Base-by-base conservation (phyloP, 1,140 invertebrate species). In the Goniozus legneri region DNA sequence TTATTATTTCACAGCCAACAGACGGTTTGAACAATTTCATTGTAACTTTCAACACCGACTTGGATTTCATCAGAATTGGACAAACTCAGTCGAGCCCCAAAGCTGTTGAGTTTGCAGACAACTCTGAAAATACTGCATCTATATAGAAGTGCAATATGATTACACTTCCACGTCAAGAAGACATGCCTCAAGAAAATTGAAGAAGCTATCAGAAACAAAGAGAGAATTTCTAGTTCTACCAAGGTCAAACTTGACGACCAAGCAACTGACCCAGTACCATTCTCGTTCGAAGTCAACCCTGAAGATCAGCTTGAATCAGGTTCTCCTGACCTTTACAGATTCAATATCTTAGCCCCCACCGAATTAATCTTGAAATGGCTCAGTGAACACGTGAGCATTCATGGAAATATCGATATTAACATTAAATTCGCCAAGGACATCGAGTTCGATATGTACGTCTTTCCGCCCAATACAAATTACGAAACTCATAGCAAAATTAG, bases 281-380 rank as follows among this genome's bases (percentile, higher is more conserved):
- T 27, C 12, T n/a, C 30, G 20, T 15, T 40, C 13, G 42, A 39
- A 32, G 42, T 22, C 27, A 34, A 44, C 14, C 47, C 36, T n/a
- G 27, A 34, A 12, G 14, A 30, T 18, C 24, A 27, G 24, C n/a
- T n/a, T n/a, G n/a, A n/a, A n/a, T 10, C 24, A 4, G 4, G 4
- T 6, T 6, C 24, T 10, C 4, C 24, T 6, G 24, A 27, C 24
- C 24, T 27, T 10, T 27, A 6, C 24, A 27, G 24, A 27, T 27
- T 27, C 24, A 27, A 27, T 6, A 27, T 27, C 10, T 6, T 6
- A 10, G 10, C 4, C 4, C 24, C 4, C 24, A 6, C 10, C 10
- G 10, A 27, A 10, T 6, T 6, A 27, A 27, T 27, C 10, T 4
- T 6, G 10, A 27, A 10, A 10, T 4, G 4, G 4, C 4, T 27